Evolutionary conservation across 1,140 invertebrate species (phyloP), one percentile per base, ranked within the genome.

Genomic region (Drosophila pseudoobscura): DNA sequence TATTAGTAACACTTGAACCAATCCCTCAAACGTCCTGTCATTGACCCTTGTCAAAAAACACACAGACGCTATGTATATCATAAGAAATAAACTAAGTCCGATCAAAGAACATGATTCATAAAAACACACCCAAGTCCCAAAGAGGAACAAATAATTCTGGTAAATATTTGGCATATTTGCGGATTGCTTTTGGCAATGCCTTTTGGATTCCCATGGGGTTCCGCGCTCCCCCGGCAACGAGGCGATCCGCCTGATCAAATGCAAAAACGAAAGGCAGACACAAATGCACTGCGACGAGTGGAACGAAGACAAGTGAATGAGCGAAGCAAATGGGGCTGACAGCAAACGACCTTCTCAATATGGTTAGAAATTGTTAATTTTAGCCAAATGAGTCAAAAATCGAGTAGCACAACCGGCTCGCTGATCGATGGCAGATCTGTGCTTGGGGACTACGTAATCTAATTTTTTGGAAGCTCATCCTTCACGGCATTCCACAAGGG

Each of bases 151-250:
- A 87, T 66, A 82, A 71, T 75, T 80, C 17, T 69, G 75, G 58
- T 70, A 85, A 85, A 87, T 87, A 87, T 88, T 85, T 85, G 78
- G 62, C 82, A 87, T 84, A 54, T 85, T 80, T 77, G 57, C 15
- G 62, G 45, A 78, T 87, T 68, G 78, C 64, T 87, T 78, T 87
- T 85, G 80, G 82, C 80, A 87, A 59, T 63, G 64, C 63, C 59
- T 85, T 75, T 64, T 80, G 65, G 53, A 75, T 75, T 64, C 59
- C 35, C 68, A 51, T 43, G n/a, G 15, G 45, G 6, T 24, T 6
- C 39, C 41, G 9, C 7, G 15, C 8, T 35, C 43, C 24, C 20
- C 5, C 20, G 39, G 35, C 35, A 39, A 39, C 35, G 35, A 39
- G 35, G 35, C 35, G 35, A 39, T 50, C 22, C 35, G 26, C 22